These are phyloP conservation scores for Leptothorax acervorum DNA, from an alignment of 2,888 invertebrate species.

Conservation along the genomic window DNA sequence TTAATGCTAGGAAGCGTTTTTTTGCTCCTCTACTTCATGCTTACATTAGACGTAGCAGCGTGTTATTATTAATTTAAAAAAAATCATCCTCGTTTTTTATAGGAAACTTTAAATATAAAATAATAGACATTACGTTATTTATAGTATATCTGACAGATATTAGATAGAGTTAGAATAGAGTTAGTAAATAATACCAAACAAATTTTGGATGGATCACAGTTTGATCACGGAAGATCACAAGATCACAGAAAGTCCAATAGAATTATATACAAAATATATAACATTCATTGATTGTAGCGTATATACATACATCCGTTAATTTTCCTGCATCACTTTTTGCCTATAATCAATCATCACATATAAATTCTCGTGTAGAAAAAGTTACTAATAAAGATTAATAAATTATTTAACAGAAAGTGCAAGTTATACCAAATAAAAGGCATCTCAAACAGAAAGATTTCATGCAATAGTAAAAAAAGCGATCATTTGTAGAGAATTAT, in stretches of 20 bases:
- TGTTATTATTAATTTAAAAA: background rate
- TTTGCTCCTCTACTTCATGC: constrained; percentile 66
- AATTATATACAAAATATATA: constrained; percentile 3
- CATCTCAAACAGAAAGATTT: constrained; percentile 38
- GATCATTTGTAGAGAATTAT: constrained; percentile 48
- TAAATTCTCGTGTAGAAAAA: background rate
- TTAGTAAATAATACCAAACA: background rate
- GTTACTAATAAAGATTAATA: background rate
- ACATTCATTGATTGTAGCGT: background rate
- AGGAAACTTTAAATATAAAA: constrained; percentile 24
- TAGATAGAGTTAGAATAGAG: background rate
- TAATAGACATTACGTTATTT: background rate
- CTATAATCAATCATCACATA: constrained; percentile 14
- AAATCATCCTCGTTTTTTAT: background rate
- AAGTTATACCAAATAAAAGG: constrained; percentile 32
- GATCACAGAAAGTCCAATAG: background rate
- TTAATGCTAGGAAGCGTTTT: constrained; percentile 53
- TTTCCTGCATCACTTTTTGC: background rate
- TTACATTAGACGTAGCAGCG: constrained; percentile 27
- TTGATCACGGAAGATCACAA: background rate
- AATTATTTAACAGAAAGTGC: constrained; percentile 11
- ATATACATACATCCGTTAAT: background rate
- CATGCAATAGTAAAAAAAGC: constrained; percentile 67
- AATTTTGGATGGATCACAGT: background rate
- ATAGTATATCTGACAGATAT: background rate